phyloP scores from a whole-genome alignment of 2,888 invertebrate species.

The Crocallis elinguaria region DNA sequence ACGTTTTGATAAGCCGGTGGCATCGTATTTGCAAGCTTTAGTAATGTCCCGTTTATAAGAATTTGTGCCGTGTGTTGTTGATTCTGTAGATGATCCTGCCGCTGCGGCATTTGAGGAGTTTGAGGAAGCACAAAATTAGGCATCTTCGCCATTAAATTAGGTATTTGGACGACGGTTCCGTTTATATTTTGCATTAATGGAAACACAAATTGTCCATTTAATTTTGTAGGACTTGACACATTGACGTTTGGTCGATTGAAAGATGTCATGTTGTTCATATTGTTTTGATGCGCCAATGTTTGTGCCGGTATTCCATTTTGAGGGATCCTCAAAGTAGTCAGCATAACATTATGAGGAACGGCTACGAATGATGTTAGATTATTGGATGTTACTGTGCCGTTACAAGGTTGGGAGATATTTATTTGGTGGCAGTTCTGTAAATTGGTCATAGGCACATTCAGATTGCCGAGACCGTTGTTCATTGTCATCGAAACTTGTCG shows the following conservation, averaged over 20 bases:
- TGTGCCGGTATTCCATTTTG: conserved; percentile 74
- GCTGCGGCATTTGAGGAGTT: conserved; percentile 64
- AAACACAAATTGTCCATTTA: conserved; percentile 84
- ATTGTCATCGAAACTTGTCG: conserved; percentile 72
- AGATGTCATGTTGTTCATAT: conserved; percentile 68
- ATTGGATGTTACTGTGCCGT: conserved; percentile 69
- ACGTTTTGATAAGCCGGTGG: conserved; percentile 64
- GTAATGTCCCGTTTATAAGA: conserved; percentile 79
- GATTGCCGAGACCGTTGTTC: conserved; percentile 66
- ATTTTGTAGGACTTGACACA: conserved; percentile 76
- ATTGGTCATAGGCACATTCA: conserved; percentile 72
- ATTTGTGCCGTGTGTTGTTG: conserved; percentile 72
- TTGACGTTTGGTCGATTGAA: conserved; percentile 73
- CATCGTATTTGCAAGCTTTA: conserved; percentile 76
- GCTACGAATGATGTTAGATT: conserved; percentile 77
- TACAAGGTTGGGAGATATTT: conserved; percentile 72
- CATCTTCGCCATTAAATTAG: conserved; percentile 85
- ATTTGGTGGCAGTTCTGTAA: conserved; percentile 76
- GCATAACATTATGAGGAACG: conserved; percentile 83
- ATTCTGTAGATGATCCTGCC: conserved; percentile 73
- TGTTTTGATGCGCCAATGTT: conserved; percentile 68
- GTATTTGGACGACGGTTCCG: conserved; percentile 85
- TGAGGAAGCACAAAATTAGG: conserved; percentile 81
- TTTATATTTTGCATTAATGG: conserved; percentile 86
- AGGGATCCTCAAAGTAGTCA: conserved; percentile 84